Conservation (phyloP, 2,888 invertebrate genomes). For the Lycia hirtaria region DNA sequence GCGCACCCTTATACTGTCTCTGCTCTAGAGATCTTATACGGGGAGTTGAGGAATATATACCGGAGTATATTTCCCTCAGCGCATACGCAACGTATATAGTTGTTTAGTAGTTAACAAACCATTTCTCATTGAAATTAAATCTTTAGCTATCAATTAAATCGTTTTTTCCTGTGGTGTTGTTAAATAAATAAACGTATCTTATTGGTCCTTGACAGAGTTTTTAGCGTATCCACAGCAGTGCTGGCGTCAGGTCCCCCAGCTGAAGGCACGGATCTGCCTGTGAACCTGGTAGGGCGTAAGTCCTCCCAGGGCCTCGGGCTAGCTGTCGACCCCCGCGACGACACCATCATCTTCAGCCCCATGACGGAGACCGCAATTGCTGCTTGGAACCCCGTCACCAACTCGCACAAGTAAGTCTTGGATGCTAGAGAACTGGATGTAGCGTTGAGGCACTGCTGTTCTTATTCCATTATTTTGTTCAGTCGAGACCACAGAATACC, state of each 20-base stretch:
- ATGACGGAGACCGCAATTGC: constrained; percentile 92
- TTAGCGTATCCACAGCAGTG: constrained; percentile 90
- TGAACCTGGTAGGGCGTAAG: constrained; percentile 92
- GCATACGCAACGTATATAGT: too few species aligned
- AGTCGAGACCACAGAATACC: too few species aligned
- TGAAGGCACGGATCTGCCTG: constrained; percentile 89
- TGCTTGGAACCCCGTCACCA: constrained; percentile 90
- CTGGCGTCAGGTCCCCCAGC: constrained; percentile 90
- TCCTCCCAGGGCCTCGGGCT: constrained; percentile 93
- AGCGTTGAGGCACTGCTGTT: too few species aligned
- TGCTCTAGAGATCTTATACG: too few species aligned
- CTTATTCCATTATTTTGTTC: too few species aligned
- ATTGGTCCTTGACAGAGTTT: constrained; percentile 86
- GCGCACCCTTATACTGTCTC: too few species aligned
- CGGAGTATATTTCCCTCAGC: too few species aligned
- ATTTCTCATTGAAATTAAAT: not conserved
- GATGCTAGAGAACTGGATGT: too few species aligned
- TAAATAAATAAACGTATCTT: not conserved
- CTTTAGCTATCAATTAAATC: not conserved
- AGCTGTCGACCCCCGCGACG: constrained; percentile 89
- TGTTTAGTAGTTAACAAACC: too few species aligned
- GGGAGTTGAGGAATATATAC: too few species aligned
- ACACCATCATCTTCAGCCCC: constrained; percentile 91
- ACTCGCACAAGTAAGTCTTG: constrained; percentile 88
- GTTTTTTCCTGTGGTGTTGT: too few species aligned